Evolutionary conservation across 1,140 invertebrate genomes (phyloP).

Genomic region (Penaeus vannamei): DNA sequence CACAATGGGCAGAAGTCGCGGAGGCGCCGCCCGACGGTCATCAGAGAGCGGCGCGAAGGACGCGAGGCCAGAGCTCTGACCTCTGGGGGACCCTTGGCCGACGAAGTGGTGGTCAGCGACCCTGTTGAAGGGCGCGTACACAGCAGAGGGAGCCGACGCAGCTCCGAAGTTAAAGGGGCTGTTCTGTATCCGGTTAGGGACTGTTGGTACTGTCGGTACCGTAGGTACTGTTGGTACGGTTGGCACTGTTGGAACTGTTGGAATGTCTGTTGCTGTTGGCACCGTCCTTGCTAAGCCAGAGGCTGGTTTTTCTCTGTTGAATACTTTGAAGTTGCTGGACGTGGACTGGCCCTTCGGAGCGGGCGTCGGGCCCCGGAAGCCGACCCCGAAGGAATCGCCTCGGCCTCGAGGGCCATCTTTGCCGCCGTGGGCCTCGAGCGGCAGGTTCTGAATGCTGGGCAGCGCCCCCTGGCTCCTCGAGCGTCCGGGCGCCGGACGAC

Average conservation of each 20-base stretch:
- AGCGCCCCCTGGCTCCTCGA: neutral
- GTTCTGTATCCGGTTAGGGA: neutral
- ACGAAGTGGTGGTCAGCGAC: too few species aligned
- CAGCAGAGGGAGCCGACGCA: too few species aligned
- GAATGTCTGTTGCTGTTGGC: neutral
- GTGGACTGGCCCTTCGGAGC: neutral
- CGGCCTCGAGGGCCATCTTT: neutral
- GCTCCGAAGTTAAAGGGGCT: too few species aligned
- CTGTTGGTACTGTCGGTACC: constrained; percentile 10
- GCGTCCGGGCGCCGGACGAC: neutral
- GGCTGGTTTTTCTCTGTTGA: neutral
- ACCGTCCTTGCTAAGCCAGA: neutral
- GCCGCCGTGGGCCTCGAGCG: neutral
- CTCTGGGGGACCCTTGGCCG: too few species aligned
- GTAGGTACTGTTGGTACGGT: neutral
- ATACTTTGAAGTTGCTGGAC: neutral
- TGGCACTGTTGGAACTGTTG: neutral
- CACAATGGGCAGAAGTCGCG: too few species aligned
- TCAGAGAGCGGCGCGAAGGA: too few species aligned
- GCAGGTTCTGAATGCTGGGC: constrained; percentile 1
- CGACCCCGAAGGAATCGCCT: neutral
- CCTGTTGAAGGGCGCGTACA: too few species aligned
- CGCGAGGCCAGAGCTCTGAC: too few species aligned
- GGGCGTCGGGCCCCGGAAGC: neutral
- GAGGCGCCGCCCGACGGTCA: too few species aligned